phyloP scores from a whole-genome alignment of 2,113 vertebrate genomes.

The Nycticryphes semicollaris region DNA sequence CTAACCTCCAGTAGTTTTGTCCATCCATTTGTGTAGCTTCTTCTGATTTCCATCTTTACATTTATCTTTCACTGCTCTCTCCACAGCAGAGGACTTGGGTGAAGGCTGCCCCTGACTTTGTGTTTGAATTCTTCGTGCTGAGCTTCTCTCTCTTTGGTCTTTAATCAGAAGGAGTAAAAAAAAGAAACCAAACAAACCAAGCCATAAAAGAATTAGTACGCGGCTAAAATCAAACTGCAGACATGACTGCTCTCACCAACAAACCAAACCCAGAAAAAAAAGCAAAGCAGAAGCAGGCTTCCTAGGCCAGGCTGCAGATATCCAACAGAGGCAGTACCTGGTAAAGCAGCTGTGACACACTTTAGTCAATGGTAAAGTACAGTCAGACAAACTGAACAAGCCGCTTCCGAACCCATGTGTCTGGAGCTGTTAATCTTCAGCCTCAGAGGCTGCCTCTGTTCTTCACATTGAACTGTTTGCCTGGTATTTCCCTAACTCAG shows the following conservation, averaged over 20 bases:
- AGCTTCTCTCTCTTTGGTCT: slow-evolving; percentile 25
- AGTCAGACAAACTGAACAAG: background rate
- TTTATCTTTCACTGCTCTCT: background rate
- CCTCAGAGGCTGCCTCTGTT: background rate
- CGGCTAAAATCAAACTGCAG: background rate
- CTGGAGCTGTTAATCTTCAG: background rate
- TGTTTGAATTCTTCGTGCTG: background rate
- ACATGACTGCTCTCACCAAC: background rate
- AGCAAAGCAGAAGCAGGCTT: background rate
- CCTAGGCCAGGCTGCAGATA: background rate
- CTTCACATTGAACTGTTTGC: background rate
- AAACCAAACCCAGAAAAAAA: background rate
- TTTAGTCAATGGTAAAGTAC: fast-evolving
- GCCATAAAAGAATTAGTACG: background rate
- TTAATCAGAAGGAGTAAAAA: background rate
- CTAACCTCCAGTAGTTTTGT: background rate
- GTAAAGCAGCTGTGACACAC: background rate
- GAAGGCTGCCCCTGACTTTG: background rate
- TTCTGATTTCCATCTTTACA: slow-evolving; percentile 5
- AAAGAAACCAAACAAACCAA: background rate
- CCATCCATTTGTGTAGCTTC: background rate
- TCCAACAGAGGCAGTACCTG: background rate
- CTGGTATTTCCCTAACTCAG: background rate
- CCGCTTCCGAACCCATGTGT: background rate
- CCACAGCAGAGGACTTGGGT: background rate